Conservation (phyloP, 2,113 vertebrate genomes). For the Gambusia holbrooki region DNA sequence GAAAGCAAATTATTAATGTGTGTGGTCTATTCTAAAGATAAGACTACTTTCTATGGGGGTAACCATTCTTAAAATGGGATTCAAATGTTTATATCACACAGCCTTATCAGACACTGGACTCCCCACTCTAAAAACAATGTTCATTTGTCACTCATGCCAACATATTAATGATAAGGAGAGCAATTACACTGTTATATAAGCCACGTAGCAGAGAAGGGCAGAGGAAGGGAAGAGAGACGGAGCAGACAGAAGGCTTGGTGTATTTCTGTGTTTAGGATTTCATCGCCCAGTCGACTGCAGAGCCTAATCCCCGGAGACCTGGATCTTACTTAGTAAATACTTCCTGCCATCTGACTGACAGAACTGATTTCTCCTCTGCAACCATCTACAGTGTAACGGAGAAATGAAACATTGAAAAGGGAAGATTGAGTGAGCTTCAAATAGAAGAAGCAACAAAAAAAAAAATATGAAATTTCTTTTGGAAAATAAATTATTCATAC, state of each 20-base stretch:
- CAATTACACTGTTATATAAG: conserved; percentile 73
- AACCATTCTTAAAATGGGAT: conserved; percentile 1
- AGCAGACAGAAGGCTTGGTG: conserved; percentile 57
- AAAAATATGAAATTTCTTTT: neutral
- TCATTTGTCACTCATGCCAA: conserved; percentile 63
- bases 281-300: conserved; percentile 43
- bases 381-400: conserved; percentile 39
- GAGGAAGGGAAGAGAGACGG: conserved; percentile 31
- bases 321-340: conserved; percentile 63
- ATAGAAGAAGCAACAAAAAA: no score
- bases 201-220: conserved; percentile 35
- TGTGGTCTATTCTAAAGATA: neutral
- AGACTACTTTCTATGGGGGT: conserved; percentile 4
- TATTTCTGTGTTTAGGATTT: conserved; percentile 61
- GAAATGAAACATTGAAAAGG: conserved; percentile 10
- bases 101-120: conserved; percentile 20
- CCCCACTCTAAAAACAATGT: conserved; percentile 42
- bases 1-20: neutral
- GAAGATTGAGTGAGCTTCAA: no score
- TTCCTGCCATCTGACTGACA: conserved; percentile 57
- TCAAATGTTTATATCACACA: conserved; percentile 9
- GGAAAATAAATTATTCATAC: neutral
- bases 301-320: conserved; percentile 62
- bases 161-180: conserved; percentile 62
- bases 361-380: conserved; percentile 35